Base-by-base conservation (phyloP, 2,113 vertebrate species). In the Cairina moschata region DNA sequence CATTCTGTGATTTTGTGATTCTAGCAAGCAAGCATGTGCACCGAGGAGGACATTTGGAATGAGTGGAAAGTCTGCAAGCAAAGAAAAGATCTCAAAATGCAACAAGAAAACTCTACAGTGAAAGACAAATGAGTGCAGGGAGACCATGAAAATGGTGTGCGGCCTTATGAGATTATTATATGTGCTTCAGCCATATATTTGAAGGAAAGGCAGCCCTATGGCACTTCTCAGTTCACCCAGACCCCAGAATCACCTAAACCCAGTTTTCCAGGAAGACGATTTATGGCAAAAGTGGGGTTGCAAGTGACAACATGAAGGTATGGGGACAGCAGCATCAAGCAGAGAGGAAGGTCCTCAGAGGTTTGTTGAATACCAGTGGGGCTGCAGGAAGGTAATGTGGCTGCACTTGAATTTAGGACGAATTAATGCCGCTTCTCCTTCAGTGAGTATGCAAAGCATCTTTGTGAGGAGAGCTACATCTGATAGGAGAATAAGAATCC, bases 181-280 rank as follows among this genome's bases (percentile, higher is more conserved):
- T 0, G 1, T 11, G 62, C 52, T 58, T 62, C 50, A 52, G 58
- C 11, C 14, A 2, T 0, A 40, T 3, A 25, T 50, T 0, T 58
- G 71, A 59, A 69, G 56, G 62, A 44, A 52, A 34, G 66, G 46
- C 67, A 59, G 75, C 46, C 67, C 58, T 1, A 0, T 8, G 9
- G 34, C 2, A 36, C n/a, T 54, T 7, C 84, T 65, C 69, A 40
- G n/a, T 6, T 38, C 46, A 29, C 26, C 32, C 29, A 15, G 20
- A 67, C 6, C 6, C 58, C 48, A 55, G 42, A 44, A 26, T 40
- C 3, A 1, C 67, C 15, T 13, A 7, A 20, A 81, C 32, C 28
- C 36, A 23, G 1, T 29, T 55, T 72, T 75, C 36, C 58, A 72
- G 32, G 32, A 87, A 22, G 50, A 58, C 26, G 28, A 44, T 42